Evolutionary conservation across 2,797 vertebrate genomes (phyloP), one percentile per base, ranked within the genome.

Genomic region (Ptychadena robeensis): DNA sequence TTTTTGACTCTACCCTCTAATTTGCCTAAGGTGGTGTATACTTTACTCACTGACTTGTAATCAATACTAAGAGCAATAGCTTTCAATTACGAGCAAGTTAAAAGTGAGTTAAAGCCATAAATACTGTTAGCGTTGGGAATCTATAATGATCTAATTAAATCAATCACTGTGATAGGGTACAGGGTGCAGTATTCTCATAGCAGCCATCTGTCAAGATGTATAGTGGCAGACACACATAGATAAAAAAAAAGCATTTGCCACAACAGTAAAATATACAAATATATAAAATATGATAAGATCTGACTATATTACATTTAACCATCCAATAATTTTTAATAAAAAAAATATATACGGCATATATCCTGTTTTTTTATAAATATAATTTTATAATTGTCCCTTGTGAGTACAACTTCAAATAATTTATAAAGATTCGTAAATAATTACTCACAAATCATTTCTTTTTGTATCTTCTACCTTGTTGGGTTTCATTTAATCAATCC

Each of bases 81-180:
- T 64, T 61, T 82, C 66, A 70, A 74, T 69, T 71, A 75, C 6
- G n/a, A 70, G n/a, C 3, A 34, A 15, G 44, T n/a, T 82, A 76
- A 82, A 76, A 18, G 37, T 9, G 28, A 25, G 44, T 25, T 82
- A 82, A 82, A 63, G 22, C 81, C 81, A 69, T 87, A 75, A 0
- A 0, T 88, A 81, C 85, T 85, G 81, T 85, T 88, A 85, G 79
- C 76, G 88, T 86, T 30, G 18, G 11, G 35, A 87, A 81, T 79
- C 87, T 86, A 63, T 85, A 81, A 86, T 87, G 64, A 66, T 86
- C 81, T 86, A 38, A 81, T 86, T 85, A 89, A 80, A 59, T 80
- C 85, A 87, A 86, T 85, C 68, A 61, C 82, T 85, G 86, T 83
- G 59, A 38, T 30, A 84, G 14, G 57, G 32, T 63, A 34, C 40